Evolutionary conservation across 2,797 vertebrate genomes (phyloP).

Genomic region (Heliangelus exortis): DNA sequence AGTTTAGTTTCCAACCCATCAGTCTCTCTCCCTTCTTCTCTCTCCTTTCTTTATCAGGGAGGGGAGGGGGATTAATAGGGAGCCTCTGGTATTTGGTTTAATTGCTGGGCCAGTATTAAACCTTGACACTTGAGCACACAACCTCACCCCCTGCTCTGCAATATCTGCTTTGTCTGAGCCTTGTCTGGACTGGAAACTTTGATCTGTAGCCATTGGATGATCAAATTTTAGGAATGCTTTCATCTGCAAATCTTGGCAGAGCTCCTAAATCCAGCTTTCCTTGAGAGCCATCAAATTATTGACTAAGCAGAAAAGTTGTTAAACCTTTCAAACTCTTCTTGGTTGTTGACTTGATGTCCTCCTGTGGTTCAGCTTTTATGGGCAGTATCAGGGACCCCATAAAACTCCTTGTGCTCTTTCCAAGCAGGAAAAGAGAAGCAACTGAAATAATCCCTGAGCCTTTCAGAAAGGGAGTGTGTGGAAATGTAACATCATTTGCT

Average conservation of each 20-base stretch:
- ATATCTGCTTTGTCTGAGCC: neutral
- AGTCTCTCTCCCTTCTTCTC: no score
- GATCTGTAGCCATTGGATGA: neutral
- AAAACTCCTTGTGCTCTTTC: neutral
- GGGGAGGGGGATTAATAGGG: no score
- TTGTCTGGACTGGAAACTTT: neutral
- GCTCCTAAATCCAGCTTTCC: neutral
- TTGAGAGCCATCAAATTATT: neutral
- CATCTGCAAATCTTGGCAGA: neutral
- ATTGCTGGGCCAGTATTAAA: no score
- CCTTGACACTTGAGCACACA: neutral
- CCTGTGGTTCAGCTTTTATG: neutral
- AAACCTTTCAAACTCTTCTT: neutral
- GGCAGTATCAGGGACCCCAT: neutral
- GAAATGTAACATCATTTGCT: neutral
- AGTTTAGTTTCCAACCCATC: no score
- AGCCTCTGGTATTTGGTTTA: no score
- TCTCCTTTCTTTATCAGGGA: no score
- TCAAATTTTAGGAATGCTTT: neutral
- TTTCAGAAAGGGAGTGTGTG: neutral
- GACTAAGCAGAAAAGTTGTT: constrained; percentile 7
- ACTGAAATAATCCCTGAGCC: neutral
- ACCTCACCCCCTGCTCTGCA: neutral
- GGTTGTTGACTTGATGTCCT: constrained; percentile 4
- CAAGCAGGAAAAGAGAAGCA: neutral